These are phyloP conservation scores for Lochmaea crataegi DNA, from an alignment of 2,888 invertebrate genomes.

Conservation along the genomic window DNA sequence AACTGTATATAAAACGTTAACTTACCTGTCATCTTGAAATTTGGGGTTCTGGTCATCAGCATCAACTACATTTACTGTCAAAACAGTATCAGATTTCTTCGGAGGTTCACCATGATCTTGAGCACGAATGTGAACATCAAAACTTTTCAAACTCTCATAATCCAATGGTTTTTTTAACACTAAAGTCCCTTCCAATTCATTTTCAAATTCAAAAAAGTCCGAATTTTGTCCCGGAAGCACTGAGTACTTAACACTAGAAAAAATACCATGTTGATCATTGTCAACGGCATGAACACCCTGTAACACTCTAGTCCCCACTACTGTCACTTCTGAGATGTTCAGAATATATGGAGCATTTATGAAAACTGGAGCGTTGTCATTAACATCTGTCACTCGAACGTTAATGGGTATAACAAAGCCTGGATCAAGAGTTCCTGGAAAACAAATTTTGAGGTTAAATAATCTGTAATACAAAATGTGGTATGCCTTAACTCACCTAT, in stretches of 20 bases:
- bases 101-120: slow-evolving; percentile 88
- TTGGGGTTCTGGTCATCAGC: slow-evolving; percentile 93
- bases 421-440: slow-evolving; percentile 65
- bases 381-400: slow-evolving; percentile 89
- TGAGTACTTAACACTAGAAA: slow-evolving; percentile 84
- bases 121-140: slow-evolving; percentile 80
- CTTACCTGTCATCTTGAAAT: slow-evolving; percentile 76
- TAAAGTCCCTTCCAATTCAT: slow-evolving; percentile 86
- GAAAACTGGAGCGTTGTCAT: slow-evolving; percentile 90
- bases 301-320: slow-evolving; percentile 77
- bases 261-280: slow-evolving; percentile 89
- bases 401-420: slow-evolving; percentile 85
- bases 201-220: slow-evolving; percentile 85
- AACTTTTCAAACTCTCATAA: slow-evolving; percentile 82
- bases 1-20: too few relatives aligned
- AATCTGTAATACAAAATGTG: slow-evolving; percentile 50
- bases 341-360: slow-evolving; percentile 83
- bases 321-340: slow-evolving; percentile 86
- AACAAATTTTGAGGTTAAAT: too few relatives aligned
- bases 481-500: slow-evolving; percentile 61
- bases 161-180: slow-evolving; percentile 84
- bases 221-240: slow-evolving; percentile 83
- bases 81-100: slow-evolving; percentile 77
- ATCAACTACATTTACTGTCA: slow-evolving; percentile 84
- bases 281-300: slow-evolving; percentile 83